Evolutionary conservation across 2,113 vertebrate species (phyloP).

Genomic region (Tiliqua scincoides): DNA sequence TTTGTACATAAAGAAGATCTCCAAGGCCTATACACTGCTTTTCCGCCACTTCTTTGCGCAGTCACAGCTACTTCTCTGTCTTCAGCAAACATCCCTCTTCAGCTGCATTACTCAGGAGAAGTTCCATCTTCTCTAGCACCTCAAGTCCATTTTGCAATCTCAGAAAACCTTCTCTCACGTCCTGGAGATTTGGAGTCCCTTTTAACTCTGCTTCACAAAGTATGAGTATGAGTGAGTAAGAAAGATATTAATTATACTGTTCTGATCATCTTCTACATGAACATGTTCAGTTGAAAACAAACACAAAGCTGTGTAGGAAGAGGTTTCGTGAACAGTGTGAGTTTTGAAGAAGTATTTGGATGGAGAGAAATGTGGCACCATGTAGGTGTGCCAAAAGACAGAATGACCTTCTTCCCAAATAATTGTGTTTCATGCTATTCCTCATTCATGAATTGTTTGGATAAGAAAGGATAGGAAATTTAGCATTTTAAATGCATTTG

Average conservation of each 20-base stretch:
- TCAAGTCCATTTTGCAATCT: neutral
- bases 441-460: slow-evolving; percentile 48
- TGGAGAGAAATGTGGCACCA: neutral
- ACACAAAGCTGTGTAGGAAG: neutral
- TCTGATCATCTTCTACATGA: neutral
- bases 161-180: neutral
- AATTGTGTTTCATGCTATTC: slow-evolving; percentile 52
- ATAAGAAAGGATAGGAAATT: slow-evolving; percentile 44
- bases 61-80: neutral
- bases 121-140: neutral
- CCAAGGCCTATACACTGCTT: no score
- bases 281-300: neutral
- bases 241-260: neutral
- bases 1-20: neutral
- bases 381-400: neutral
- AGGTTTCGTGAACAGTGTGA: neutral
- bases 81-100: neutral
- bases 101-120: neutral
- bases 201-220: neutral
- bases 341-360: neutral
- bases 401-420: slow-evolving; percentile 49
- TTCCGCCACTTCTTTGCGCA: neutral
- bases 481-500: slow-evolving; percentile 54
- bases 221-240: no score
- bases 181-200: neutral